Percentiles rank a stretch among this genome's conserved stretches.
Evolutionary conservation across 92 coral and sea anemone species (phyloP).

Genomic region (Epizoanthus stellaris): DNA sequence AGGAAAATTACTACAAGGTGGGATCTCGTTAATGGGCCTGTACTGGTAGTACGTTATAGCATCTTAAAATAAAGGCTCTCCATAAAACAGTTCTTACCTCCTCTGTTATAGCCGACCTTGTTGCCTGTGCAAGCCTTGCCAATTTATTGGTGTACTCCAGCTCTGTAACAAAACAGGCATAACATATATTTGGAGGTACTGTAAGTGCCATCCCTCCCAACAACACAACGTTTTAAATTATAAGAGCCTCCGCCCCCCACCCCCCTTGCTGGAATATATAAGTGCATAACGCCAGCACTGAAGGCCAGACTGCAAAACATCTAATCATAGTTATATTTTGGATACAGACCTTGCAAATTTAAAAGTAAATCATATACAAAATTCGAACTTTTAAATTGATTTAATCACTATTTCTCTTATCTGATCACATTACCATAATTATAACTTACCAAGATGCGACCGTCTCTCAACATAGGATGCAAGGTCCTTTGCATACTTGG

Average conservation of each 20-base stretch:
- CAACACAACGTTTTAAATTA: neutral
- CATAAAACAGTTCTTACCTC: slow-evolving; percentile 63
- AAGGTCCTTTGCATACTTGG: slow-evolving; percentile 96
- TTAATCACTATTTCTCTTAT: neutral
- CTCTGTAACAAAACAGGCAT: slow-evolving; percentile 49
- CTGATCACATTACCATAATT: neutral
- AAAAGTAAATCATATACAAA: too few relatives aligned
- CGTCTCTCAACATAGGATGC: slow-evolving; percentile 92
- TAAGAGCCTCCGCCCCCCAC: too few relatives aligned
- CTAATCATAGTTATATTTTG: too few relatives aligned
- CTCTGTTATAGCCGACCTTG: slow-evolving; percentile 83
- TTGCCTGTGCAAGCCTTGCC: slow-evolving; percentile 84
- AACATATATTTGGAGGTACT: neutral
- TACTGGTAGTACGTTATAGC: too few relatives aligned
- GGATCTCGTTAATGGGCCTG: too few relatives aligned
- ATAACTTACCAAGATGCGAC: slow-evolving; percentile 87
- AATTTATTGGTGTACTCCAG: slow-evolving; percentile 88
- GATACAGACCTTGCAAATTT: too few relatives aligned
- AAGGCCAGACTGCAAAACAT: too few relatives aligned
- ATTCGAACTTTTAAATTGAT: too few relatives aligned
- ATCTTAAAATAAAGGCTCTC: neutral
- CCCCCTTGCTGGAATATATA: too few relatives aligned
- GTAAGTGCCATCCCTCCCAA: neutral
- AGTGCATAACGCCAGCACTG: too few relatives aligned
- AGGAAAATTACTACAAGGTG: too few relatives aligned